Evolutionary conservation across 2,797 vertebrate species (phyloP).

Genomic region (Dendrocincla tyrannina): DNA sequence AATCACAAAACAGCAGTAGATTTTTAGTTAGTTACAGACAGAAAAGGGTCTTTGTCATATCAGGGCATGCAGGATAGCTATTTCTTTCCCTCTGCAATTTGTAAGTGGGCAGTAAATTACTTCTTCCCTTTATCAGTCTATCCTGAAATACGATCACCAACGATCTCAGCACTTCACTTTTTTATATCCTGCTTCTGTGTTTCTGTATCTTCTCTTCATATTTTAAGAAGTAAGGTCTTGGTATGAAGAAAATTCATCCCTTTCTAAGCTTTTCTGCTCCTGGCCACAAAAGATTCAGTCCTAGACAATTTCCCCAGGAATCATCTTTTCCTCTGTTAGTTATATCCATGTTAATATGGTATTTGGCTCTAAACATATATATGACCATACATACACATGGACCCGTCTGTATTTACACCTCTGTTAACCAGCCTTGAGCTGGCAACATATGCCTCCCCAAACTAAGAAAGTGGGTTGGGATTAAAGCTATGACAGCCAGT

Average conservation of each 20-base stretch:
- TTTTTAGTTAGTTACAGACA: not conserved
- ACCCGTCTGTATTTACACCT: not conserved
- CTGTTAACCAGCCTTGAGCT: not conserved
- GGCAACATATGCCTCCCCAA: not conserved
- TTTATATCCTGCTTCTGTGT: not conserved
- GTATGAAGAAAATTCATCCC: not conserved
- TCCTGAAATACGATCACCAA: not conserved
- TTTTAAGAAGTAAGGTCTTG: not conserved
- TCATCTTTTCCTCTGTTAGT: not conserved
- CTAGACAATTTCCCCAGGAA: not conserved
- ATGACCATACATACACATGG: not conserved
- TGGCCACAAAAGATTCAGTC: not conserved
- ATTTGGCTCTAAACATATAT: not conserved
- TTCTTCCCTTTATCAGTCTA: not conserved
- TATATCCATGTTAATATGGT: not conserved
- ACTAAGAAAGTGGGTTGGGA: not conserved
- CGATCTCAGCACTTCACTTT: not conserved
- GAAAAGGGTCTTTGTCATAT: not conserved
- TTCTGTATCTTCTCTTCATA: not conserved
- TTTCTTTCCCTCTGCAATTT: not conserved
- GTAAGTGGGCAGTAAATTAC: not conserved
- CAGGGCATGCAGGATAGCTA: not conserved
- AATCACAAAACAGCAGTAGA: not conserved
- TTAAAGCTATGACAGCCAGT: conserved; percentile 13
- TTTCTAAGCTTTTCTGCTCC: not conserved